A percentile compares a stretch with the other conserved stretches of the same genome.
These are phyloP conservation scores for Monopterus albus DNA, from an alignment of 2,113 vertebrate species.

Conservation along the genomic window DNA sequence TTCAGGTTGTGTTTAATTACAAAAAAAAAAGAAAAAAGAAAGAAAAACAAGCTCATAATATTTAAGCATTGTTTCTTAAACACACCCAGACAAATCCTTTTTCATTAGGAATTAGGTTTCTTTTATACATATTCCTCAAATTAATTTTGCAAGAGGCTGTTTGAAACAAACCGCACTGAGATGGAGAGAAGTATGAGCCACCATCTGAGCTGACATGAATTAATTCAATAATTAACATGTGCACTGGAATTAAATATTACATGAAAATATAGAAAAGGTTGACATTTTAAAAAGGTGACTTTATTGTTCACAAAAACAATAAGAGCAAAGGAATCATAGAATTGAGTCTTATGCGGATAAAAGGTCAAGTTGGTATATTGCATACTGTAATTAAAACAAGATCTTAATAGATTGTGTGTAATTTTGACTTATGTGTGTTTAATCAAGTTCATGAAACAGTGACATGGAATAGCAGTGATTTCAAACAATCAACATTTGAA, in stretches of 20 bases:
- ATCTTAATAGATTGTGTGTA: not conserved
- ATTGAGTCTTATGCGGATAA: no score
- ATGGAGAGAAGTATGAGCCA: not conserved
- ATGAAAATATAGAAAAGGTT: conserved; percentile 4
- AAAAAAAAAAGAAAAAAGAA: conserved; percentile 71
- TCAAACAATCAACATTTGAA: conserved; percentile 42
- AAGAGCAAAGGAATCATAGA: no score
- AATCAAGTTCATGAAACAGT: not conserved
- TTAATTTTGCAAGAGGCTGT: conserved; percentile 69
- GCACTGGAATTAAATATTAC: not conserved
- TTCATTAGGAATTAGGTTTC: conserved; percentile 67
- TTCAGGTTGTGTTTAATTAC: conserved; percentile 81
- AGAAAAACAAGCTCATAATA: conserved; percentile 78
- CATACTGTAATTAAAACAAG: not conserved
- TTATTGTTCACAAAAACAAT: no score
- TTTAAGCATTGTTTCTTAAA: conserved; percentile 78
- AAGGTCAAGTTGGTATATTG: not conserved
- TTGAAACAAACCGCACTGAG: conserved; percentile 46
- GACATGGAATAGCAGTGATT: conserved; percentile 10
- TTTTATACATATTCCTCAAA: conserved; percentile 58
- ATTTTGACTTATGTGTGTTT: not conserved
- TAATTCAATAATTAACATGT: conserved; percentile 13
- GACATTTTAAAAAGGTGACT: no score
- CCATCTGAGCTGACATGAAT: conserved; percentile 21
- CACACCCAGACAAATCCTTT: conserved; percentile 72